phyloP scores from a whole-genome alignment of 2,888 invertebrate genomes.

The Conops quadrifasciatus region DNA sequence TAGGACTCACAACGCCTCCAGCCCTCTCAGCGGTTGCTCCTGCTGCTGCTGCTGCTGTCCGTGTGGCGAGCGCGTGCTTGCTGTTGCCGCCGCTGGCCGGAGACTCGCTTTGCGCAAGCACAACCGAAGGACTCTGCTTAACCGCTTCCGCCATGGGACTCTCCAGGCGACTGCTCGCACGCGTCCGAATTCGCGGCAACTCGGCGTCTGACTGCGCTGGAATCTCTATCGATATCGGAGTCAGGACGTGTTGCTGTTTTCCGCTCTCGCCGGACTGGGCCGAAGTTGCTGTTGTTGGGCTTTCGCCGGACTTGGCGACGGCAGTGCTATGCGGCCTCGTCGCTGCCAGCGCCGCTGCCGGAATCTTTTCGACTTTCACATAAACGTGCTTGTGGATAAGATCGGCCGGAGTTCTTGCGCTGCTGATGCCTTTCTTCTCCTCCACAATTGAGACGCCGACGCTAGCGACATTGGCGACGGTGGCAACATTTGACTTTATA shows the following conservation, averaged over 20 bases:
- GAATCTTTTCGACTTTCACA: conserved; percentile 21
- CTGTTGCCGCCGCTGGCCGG: conserved; percentile 25
- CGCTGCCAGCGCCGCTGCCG: conserved; percentile 2
- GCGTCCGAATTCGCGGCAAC: conserved; percentile 70
- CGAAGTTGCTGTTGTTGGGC: not conserved
- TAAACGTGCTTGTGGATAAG: not conserved
- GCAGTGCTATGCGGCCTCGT: not conserved
- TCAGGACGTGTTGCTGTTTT: conserved; percentile 52
- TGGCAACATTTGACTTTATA: not conserved
- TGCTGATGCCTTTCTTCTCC: conserved; percentile 8
- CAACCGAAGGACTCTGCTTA: conserved; percentile 54
- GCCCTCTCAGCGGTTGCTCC: conserved; percentile 42
- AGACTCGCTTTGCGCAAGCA: conserved; percentile 45
- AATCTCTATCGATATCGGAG: conserved; percentile 86
- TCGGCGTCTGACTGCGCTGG: conserved; percentile 68
- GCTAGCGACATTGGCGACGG: not conserved
- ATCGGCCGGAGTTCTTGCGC: conserved; percentile 6
- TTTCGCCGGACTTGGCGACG: not conserved
- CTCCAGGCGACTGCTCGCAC: conserved; percentile 75
- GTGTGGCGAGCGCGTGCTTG: conserved; percentile 47
- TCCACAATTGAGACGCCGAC: not conserved
- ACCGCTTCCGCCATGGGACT: conserved; percentile 71
- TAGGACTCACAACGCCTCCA: conserved; percentile 53
- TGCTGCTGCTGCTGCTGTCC: no score
- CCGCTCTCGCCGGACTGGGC: not conserved